A percentile compares a stretch with the other conserved stretches of the same genome.
These are phyloP conservation scores for Heliconius melpomene DNA, from an alignment of 1,140 invertebrate genomes.

Conservation along the genomic window DNA sequence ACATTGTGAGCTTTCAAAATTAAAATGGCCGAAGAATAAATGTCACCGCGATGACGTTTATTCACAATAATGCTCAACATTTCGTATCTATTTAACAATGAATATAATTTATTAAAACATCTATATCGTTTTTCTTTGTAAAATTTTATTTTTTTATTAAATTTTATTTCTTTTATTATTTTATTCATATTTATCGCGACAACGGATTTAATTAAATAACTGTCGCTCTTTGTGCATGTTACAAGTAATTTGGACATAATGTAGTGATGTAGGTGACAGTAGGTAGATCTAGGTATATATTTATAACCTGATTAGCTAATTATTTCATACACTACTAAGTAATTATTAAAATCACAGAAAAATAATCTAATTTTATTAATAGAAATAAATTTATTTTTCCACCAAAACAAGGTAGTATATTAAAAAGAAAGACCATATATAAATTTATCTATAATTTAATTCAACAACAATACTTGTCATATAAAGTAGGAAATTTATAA, in stretches of 20 bases:
- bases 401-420: neutral
- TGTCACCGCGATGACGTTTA: conserved; percentile 50
- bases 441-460: neutral
- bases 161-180: neutral
- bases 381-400: too few relatives aligned
- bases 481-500: neutral
- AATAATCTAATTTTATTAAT: too few relatives aligned
- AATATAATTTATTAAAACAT: conserved; percentile 25
- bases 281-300: too few relatives aligned
- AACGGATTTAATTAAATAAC: neutral
- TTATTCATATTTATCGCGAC: neutral
- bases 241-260: neutral
- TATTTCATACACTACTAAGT: too few relatives aligned
- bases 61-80: conserved; percentile 50
- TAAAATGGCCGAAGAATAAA: conserved; percentile 52
- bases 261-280: neutral
- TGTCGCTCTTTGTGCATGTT: neutral
- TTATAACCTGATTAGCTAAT: too few relatives aligned
- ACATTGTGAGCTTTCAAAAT: conserved; percentile 52
- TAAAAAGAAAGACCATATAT: neutral
- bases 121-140: neutral
- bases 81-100: conserved; percentile 53
- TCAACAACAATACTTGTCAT: neutral
- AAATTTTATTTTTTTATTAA: conserved; percentile 5
- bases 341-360: too few relatives aligned